A percentile compares a stretch with the other conserved stretches of the same genome.
Conservation (phyloP, 2,888 invertebrate genomes). For the Lamellibrachia columna region DNA sequence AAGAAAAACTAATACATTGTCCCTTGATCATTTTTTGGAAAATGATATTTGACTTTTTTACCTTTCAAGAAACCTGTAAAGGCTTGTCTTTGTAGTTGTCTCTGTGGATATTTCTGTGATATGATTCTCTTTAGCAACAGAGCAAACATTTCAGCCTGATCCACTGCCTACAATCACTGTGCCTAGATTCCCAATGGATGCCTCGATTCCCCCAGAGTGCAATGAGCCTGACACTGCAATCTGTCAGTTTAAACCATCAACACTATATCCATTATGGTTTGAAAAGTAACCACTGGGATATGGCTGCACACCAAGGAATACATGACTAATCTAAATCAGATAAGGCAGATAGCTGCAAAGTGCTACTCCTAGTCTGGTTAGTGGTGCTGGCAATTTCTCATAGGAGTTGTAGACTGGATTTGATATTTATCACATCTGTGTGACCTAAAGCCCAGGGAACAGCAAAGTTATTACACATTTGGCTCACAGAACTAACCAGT, state of each 20-base stretch:
- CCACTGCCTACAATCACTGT: not conserved
- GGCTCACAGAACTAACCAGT: not conserved
- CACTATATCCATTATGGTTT: not conserved
- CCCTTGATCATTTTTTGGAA: no score
- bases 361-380: not conserved
- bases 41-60: no score
- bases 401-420: not conserved
- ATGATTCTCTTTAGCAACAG: not conserved
- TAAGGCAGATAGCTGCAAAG: constrained; percentile 5
- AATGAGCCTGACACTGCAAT: not conserved
- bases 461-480: not conserved
- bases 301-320: not conserved
- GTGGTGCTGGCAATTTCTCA: not conserved
- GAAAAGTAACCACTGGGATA: not conserved
- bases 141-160: not conserved
- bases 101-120: not conserved
- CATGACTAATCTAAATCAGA: not conserved
- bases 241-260: not conserved
- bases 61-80: no score
- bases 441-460: not conserved
- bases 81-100: no score
- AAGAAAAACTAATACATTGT: no score
- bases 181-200: not conserved
- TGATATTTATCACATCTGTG: not conserved
- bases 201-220: not conserved